Percentiles rank a stretch among this genome's conserved stretches.
Conservation (phyloP, 2,797 vertebrate species). For the Falco naumanni region DNA sequence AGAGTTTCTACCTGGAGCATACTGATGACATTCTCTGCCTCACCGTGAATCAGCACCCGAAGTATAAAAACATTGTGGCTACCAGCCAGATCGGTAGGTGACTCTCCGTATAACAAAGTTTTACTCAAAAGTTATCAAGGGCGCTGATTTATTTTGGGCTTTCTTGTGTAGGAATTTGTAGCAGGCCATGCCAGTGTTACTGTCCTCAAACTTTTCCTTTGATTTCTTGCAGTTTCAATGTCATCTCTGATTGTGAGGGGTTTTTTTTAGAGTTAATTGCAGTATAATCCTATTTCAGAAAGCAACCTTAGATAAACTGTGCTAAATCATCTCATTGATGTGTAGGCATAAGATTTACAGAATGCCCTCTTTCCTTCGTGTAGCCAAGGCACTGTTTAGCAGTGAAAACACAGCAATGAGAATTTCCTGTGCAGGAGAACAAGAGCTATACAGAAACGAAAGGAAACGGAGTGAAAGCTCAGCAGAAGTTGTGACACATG, state of each 20-base stretch:
- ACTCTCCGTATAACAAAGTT: background rate
- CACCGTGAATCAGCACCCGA: slow-evolving; percentile 96
- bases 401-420: background rate
- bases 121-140: background rate
- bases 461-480: background rate
- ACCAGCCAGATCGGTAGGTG: slow-evolving; percentile 96
- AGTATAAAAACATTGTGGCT: slow-evolving; percentile 94
- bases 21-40: slow-evolving; percentile 97
- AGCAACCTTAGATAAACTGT: background rate
- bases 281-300: background rate
- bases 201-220: background rate
- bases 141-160: background rate
- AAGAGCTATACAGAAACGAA: background rate
- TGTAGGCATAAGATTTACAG: background rate
- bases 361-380: background rate
- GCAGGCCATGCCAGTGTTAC: background rate
- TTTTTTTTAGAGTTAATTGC: background rate
- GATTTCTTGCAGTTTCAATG: background rate
- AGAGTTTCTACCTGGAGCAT: slow-evolving; percentile 98
- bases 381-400: background rate
- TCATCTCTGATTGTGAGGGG: background rate
- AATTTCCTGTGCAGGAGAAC: background rate
- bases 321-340: background rate
- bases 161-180: background rate
- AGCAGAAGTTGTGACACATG: rapidly evolving